Base-by-base conservation (phyloP, 2,888 invertebrate species). In the Diplolepis rosae region DNA sequence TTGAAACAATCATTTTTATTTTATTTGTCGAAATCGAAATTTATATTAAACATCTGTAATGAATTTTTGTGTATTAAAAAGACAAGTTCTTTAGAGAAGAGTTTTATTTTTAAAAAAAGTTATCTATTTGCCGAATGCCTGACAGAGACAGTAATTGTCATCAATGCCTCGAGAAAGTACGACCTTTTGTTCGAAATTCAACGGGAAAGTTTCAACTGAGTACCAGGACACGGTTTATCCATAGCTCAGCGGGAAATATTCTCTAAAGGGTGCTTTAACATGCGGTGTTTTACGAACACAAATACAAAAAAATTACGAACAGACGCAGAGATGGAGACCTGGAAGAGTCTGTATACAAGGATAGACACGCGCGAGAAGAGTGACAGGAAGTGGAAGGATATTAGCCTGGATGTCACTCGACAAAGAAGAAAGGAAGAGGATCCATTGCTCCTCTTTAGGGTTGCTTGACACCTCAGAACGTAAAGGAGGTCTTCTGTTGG, bases 381-480 rank as follows among this genome's bases (percentile, higher is more conserved):
- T 82, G 83, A 83, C 84, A 82, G 83, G 79, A 81, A 85, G 82
- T 83, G 79, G 81, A 83, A 84, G 84, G 82, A 85, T 85, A 85
- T 85, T 84, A 85, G 84, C 82, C 79, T 83, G 80, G 81, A 83
- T 81, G 84, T 84, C 82, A 82, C 81, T 81, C 78, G 78, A 61
- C 67, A 79, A 81, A 81, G 82, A 80, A 76, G 79, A 70, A 77
- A 75, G 76, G 81, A 68, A 68, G 77, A 69, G 68, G 72, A 71
- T 68, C 77, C 74, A 52, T 71, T 65, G 61, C 5, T 50, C 42
- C 68, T 51, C 65, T 52, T 50, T 24, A 67, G 35, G 70, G 68
- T 35, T 42, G 27, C 51, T 45, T 66, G 52, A 66, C 65, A 28
- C 42, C 52, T 42, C 52, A 35, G 51, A 27, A 54, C 68, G 27